phyloP scores from a whole-genome alignment of 2,113 vertebrate genomes.

The Halcyon senegalensis region DNA sequence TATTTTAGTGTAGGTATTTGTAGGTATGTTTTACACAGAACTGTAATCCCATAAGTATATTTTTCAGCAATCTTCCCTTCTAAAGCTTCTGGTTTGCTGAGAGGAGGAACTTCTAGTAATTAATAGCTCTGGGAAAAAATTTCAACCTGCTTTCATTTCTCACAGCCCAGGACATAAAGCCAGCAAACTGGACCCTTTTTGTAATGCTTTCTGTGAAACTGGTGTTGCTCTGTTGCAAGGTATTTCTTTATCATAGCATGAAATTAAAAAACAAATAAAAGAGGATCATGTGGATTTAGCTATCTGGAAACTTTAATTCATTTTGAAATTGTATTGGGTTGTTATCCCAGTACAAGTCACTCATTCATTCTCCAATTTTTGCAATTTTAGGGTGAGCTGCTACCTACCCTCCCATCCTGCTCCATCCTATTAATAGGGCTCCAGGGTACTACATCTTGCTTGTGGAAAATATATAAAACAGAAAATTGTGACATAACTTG shows the following conservation, averaged over 20 bases:
- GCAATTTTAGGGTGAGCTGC: neutral
- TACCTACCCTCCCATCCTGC: neutral
- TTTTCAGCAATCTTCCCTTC: neutral
- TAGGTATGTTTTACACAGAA: neutral
- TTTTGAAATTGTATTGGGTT: neutral
- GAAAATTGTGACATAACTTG: neutral
- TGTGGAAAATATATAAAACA: neutral
- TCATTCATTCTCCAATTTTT: neutral
- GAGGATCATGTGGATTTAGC: neutral
- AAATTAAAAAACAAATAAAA: neutral
- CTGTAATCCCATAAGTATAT: neutral
- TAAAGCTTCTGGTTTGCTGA: neutral
- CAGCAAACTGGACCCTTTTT: neutral
- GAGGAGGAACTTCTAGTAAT: neutral
- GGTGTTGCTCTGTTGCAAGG: neutral
- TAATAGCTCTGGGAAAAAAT: neutral
- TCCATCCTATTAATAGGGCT: neutral
- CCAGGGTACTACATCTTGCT: neutral
- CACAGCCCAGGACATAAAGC: neutral
- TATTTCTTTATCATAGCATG: neutral
- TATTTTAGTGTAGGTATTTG: too few relatives aligned
- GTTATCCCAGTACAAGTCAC: neutral
- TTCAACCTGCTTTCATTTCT: neutral
- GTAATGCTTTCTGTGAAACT: neutral
- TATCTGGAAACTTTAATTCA: neutral